Evolutionary conservation across 2,797 vertebrate species (phyloP), one percentile per base, ranked within the genome.

Genomic region (Cryptoprocta ferox): DNA sequence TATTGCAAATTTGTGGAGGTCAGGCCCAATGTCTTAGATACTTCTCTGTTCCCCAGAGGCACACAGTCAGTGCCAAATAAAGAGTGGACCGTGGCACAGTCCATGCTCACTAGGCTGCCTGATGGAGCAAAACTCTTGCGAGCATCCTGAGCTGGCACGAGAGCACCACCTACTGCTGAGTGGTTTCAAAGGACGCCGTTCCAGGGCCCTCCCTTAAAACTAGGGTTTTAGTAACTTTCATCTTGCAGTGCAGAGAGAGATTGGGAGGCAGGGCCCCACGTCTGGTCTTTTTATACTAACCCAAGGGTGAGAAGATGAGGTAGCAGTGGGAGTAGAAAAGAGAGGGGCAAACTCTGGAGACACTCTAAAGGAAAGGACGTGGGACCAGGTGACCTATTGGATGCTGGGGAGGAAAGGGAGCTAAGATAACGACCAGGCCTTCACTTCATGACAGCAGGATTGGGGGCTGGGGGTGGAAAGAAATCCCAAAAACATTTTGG

Each of bases 91-190:
- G 2, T 37, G 63, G 42, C 73, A 66, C 7, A 39, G 39, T 48
- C 39, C 42, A 13, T 48, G 10, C 83, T 96, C 71, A 70, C 26
- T 66, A 24, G 65, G 53, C 82, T 93, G 66, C 78, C 56, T 59
- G 56, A 42, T 37, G 42, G 66, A 96, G 45, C 19, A 48, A 9
- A 94, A 56, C 79, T 83, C 78, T 28, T n/a, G 12, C 65, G 45
- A 88, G 42, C 3, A 19, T 32, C 61, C 30, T 87, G 83, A 84
- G 76, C 81, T 82, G 32, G 75, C 96, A 59, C 96, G 92, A 97
- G 97, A 98, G 97, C 97, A 42, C 98, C 97, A 97, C 95, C 97
- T 98, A 66, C 95, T 97, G 98, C 88, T 89, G 56, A 86, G 78
- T 50, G 45, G 63, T 32, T 79, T 75, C 48, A 3, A 30, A 68